Base-by-base conservation (phyloP, 2,113 vertebrate species). In the Syngnathus floridae region DNA sequence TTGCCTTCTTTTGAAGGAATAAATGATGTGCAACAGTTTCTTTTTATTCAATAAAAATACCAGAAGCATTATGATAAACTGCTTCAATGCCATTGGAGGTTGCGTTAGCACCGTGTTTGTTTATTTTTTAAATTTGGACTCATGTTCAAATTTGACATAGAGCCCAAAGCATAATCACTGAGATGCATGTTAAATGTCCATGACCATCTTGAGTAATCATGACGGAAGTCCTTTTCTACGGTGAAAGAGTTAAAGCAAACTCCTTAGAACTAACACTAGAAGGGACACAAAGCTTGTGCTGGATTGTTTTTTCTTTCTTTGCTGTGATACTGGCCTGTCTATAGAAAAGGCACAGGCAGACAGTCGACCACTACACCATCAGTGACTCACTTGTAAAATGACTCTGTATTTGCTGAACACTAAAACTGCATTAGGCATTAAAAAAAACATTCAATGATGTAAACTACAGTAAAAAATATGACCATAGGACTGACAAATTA, bases 321-420 rank as follows among this genome's bases (percentile, higher is more conserved):
- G 65, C 65, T 48, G 65, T 19, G 60, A 69, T 76, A 81, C 77
- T 73, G 61, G 48, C 19, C 40, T 75, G 13, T 22, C 43, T 79
- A 72, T 63, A 68, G 61, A 70, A 35, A 38, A 64, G 8, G 38
- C 5, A 62, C 55, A 71, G 62, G 75, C 71, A 66, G 43, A 51
- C 41, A 62, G 58, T 37, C 55, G 43, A 22, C 48, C n/a, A 13
- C 40, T 41, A 2, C 40, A 41, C 12, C 40, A 41, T 41, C 40
- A 41, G 9, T 41, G 11, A n/a, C 7, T 6, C 69, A 70, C 75
- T 69, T 74, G 69, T 70, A 56, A 79, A 43, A 14, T 49, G 31
- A 37, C 26, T 59, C 17, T 77, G 69, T 76, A 16, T 84, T 76
- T 78, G 67, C 60, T 55, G 73, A 75, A 76, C 1, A 11, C 62